Evolutionary conservation across 2,888 invertebrate species (phyloP), one percentile per base, ranked within the genome.

Genomic region (Tipula lateralis): DNA sequence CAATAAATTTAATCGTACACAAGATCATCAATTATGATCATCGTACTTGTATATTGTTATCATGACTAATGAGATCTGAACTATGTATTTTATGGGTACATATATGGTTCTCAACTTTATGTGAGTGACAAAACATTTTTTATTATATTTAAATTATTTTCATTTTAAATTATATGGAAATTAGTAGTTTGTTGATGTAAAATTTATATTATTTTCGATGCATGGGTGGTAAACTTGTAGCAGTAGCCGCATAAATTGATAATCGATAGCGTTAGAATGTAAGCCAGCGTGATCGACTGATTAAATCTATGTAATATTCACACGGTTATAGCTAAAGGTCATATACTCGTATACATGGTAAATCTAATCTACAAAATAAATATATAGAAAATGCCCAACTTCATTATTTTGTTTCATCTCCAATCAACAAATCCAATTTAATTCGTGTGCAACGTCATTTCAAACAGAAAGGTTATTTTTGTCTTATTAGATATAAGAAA

Each of bases 341-440:
- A 24, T 24, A 12, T 24, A 66, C 66, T 66, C 66, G 9, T 66
- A 24, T 66, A 66, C 24, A 66, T 66, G 66, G 24, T 66, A 24
- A 2, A 24, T 66, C 24, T 66, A 66, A 66, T 66, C 66, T 66
- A 66, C 2, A 66, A 24, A 66, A 24, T 16, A 44, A 16, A 5
- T 16, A 44, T 44, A 44, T 44, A 0, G 16, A 44, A 24, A 24
- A 24, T 66, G 66, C 66, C 66, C 66, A 66, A 66, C 66, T 24
- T 66, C 19, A 24, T 66, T 66, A 66, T 24, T 66, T 24, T 1
- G 24, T 66, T 12, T 66, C 66, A 44, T 44, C 44, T 19, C 66
- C 24, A 66, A 66, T 66, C 66, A 66, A 66, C 66, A 66, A 66
- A 66, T 66, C 66, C 66, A 66, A 66, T 66, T 66, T 66, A 66